Evolutionary conservation across 2,797 vertebrate genomes (phyloP), one percentile per base, ranked within the genome.

Genomic region (Capromys pilorides): DNA sequence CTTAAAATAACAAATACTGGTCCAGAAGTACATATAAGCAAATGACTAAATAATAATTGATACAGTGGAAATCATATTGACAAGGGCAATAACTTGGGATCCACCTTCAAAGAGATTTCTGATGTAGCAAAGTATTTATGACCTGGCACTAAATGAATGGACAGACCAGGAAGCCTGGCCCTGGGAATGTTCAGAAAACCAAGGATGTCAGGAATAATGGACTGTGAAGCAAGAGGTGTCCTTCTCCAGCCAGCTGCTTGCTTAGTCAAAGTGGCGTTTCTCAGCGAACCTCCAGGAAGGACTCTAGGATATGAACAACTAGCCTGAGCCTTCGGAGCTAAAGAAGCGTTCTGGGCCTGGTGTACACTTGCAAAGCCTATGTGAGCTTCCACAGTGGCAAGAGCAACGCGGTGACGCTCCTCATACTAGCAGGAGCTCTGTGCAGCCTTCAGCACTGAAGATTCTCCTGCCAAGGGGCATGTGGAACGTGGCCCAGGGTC

Each of bases 231-330:
- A 24, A 31, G 18, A 73, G 3, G 3, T 10, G 67, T 9, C 66
- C 28, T 1, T 0, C 12, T 49, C 4, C 7, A 45, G 18, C 1
- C 12, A 13, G 9, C 0, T 84, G 12, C 9, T 80, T 45, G 5
- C 9, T 94, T 11, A 82, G 2, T 67, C n/a, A 51, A 2, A 26
- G 3, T 12, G 11, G 49, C 45, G 66, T 0, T 78, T 78, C 54
- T 85, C 18, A 33, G 7, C 36, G 4, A 2, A 57, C 6, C 51
- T 61, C 2, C 24, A 33, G 3, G 26, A 54, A 14, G 31, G 26
- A 4, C 26, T 24, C 36, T 78, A 3, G 4, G 21, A n/a, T 61
- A 36, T 6, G n/a, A 14, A 16, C 3, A 31, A 22, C 64, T 1
- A 31, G 49, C 51, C n/a, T 12, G 33, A 82, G 5, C 26, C 45